A percentile compares a stretch with the other conserved stretches of the same genome.
Evolutionary conservation across 2,113 vertebrate genomes (phyloP).

Genomic region (Lichenostomus cassidix): DNA sequence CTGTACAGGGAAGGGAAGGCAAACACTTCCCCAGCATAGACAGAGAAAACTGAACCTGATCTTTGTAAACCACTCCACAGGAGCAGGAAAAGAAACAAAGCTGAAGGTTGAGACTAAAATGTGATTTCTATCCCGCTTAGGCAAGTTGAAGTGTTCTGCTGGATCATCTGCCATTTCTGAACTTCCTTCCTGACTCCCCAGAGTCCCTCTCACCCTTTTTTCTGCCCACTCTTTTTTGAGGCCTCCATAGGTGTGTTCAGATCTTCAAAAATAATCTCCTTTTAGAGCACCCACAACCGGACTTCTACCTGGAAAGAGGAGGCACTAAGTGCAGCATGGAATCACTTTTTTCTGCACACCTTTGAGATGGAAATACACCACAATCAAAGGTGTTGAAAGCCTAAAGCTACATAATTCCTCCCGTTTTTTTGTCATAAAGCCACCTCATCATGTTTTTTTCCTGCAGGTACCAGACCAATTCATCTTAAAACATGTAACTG

Average conservation of each 20-base stretch:
- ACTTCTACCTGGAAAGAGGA: not conserved
- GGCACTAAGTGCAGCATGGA: not conserved
- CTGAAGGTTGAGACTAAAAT: not conserved
- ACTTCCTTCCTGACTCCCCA: not conserved
- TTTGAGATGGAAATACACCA: not conserved
- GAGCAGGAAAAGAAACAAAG: not conserved
- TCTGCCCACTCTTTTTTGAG: not conserved
- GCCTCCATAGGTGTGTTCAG: not conserved
- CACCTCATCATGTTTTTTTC: not conserved
- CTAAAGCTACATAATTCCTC: not conserved
- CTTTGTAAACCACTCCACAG: not conserved
- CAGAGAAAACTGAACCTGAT: not conserved
- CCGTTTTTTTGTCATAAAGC: not conserved
- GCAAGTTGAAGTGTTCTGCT: not conserved
- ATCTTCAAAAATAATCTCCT: not conserved
- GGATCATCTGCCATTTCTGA: not conserved
- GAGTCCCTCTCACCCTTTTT: not conserved
- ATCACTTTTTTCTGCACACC: not conserved
- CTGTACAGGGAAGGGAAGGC: not conserved
- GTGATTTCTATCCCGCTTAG: not conserved
- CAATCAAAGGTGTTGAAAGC: not conserved
- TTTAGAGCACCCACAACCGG: not conserved
- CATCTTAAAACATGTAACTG: not conserved
- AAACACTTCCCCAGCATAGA: not conserved
- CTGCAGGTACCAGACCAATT: not conserved